A percentile compares a stretch with the other conserved stretches of the same genome.
These are phyloP conservation scores for Protobothrops mucrosquamatus DNA, from an alignment of 2,113 vertebrate genomes.

Conservation along the genomic window DNA sequence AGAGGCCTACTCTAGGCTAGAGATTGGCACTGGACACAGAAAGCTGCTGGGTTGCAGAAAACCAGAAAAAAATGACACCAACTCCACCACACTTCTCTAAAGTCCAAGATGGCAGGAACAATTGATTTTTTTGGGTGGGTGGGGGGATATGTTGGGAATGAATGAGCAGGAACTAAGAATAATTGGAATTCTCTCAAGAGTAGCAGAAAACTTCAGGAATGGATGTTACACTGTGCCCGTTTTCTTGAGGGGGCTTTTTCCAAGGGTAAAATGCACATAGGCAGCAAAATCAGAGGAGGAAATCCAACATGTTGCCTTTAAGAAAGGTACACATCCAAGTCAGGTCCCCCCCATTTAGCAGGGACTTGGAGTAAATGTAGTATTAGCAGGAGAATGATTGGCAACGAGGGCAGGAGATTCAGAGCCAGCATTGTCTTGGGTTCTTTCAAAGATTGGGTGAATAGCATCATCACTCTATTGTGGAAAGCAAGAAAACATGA, in stretches of 20 bases:
- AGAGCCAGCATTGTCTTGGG: not conserved
- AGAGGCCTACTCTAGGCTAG: not conserved
- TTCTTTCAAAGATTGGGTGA: not conserved
- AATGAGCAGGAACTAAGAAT: not conserved
- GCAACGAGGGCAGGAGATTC: not conserved
- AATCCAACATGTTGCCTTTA: not conserved
- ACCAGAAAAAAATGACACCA: not conserved
- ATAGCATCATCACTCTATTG: not conserved
- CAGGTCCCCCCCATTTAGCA: not conserved
- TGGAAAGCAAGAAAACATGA: not conserved
- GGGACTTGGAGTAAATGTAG: not conserved
- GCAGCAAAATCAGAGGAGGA: not conserved
- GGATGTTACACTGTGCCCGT: not conserved
- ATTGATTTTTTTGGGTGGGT: not conserved
- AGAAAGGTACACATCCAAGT: not conserved
- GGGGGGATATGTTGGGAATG: not conserved
- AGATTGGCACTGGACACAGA: not conserved
- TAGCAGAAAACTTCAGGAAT: not conserved
- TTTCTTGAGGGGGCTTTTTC: not conserved
- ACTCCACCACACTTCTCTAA: not conserved
- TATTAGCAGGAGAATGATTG: not conserved
- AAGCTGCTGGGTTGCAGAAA: not conserved
- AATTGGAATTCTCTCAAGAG: not conserved
- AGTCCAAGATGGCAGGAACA: not conserved
- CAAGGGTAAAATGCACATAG: not conserved